Evolutionary conservation across 2,797 vertebrate genomes (phyloP), one percentile per base, ranked within the genome.

Genomic region (Chelonia mydas): DNA sequence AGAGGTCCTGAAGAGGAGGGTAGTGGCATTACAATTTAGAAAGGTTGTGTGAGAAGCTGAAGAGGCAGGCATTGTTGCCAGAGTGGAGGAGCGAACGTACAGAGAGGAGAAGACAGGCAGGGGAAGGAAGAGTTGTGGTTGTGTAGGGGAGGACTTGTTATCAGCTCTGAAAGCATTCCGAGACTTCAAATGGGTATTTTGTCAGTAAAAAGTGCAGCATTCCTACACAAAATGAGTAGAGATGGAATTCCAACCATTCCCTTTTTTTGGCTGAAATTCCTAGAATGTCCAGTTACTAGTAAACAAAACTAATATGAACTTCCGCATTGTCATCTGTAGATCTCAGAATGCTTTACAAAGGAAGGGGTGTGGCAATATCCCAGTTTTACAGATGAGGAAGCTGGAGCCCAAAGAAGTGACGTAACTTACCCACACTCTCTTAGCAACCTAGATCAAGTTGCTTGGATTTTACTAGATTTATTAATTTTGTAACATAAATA

Each of bases 381-480:
- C 41, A n/a, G 11, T 21, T 78, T 68, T 3, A 3, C 1, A 41
- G 54, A 9, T 81, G 45, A 84, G 47, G 68, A 90, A 81, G 41
- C 28, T 90, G 76, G 79, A 51, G 7, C 31, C n/a, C 72, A 78
- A 28, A 74, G 2, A 59, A 33, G 55, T 11, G 10, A 1, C 19
- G 1, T 0, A 19, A 51, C 65, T 90, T 0, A 0, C 33, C 47
- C 1, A 0, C 6, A 33, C 5, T 6, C 0, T 1, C 16, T 27
- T 37, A 84, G 82, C 11, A 25, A 31, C 74, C 80, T 27, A 0
- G 0, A 57, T 23, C 54, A 84, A 0, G 7, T 82, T 49, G 11
- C 16, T 27, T 6, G 33, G 33, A 5, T 89, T 96, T 84, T 53
- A 68, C 74, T 68, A 59, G 33, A 25, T 86, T 65, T 84, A 27